Evolutionary conservation across 2,888 invertebrate genomes (phyloP), one percentile per base, ranked within the genome.

Genomic region (Tiliacea aurago): DNA sequence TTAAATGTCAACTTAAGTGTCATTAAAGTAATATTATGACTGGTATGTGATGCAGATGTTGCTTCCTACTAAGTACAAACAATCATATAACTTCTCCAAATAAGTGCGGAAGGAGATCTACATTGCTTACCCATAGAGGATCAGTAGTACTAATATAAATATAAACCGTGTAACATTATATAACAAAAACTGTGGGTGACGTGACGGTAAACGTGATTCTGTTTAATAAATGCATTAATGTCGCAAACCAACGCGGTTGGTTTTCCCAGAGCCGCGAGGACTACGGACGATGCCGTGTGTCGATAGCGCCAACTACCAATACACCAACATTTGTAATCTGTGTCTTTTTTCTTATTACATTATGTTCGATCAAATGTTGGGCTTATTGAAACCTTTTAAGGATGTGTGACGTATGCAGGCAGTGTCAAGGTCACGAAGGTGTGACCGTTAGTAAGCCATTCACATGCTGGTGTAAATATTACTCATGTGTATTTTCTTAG

Each of bases 181-280:
- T 63, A 71, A 65, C 58, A 65, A 70, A 72, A 73, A 68, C 56
- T 64, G 61, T 59, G 45, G 45, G 4, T 58, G 78, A 77, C 84
- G 80, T 76, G 83, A 78, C 58, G 53, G n/a, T 41, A 79, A 74
- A 86, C 86, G 86, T 86, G 85, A 70, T 74, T 70, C 67, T 65
- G 80, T 80, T 63, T 83, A 81, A 84, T 80, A 78, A 79, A 82
- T 83, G 82, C 84, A 81, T 73, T 81, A 74, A 83, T 76, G 73
- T 81, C 70, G 76, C 67, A 51, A 70, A 74, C 69, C 56, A 70
- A 76, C 76, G 78, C 68, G 51, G 41, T 80, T 78, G 88, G 88
- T 85, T 89, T 89, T 88, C 73, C 88, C 88, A 78, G 62, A 59
- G 9, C 63, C 51, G 83, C 66, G 85, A 84, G 84, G 84, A 86